phyloP scores from a whole-genome alignment of 2,888 invertebrate species.

The Baccha elongata region DNA sequence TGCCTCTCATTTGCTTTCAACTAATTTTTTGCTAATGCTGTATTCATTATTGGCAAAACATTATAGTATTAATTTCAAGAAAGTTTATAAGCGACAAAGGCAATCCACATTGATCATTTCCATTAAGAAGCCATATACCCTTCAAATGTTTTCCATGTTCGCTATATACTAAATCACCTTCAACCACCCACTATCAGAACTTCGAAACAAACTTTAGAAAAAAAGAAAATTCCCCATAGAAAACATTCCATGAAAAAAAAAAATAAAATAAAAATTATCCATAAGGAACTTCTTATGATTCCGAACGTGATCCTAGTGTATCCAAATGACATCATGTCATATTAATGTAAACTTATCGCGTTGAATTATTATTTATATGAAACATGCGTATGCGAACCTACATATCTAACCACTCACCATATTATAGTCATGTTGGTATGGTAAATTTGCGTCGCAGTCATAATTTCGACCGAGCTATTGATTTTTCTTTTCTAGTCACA shows the following conservation, averaged over 20 bases:
- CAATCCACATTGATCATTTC: slow-evolving; percentile 14
- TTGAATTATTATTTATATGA: slow-evolving; percentile 43
- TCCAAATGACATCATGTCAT: slow-evolving; percentile 72
- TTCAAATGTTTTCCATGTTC: slow-evolving; percentile 13
- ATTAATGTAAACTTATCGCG: slow-evolving; percentile 67
- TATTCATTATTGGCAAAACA: too few relatives aligned
- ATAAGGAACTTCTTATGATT: slow-evolving; percentile 63
- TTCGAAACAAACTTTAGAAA: slow-evolving; percentile 8
- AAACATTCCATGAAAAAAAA: background rate
- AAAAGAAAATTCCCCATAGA: slow-evolving; percentile 17
- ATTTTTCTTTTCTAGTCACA: slow-evolving; percentile 62
- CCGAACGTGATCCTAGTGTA: slow-evolving; percentile 56
- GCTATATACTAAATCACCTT: slow-evolving; percentile 15
- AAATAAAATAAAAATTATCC: background rate
- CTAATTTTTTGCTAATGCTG: too few relatives aligned
- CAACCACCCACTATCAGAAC: slow-evolving; percentile 39
- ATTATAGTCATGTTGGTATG: background rate
- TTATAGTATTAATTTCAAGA: too few relatives aligned
- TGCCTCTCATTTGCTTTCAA: too few relatives aligned
- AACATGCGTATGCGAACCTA: background rate
- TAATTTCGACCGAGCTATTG: slow-evolving; percentile 27
- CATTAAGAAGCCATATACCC: slow-evolving; percentile 37
- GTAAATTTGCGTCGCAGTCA: background rate
- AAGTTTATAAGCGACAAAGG: too few relatives aligned
- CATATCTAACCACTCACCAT: background rate